phyloP scores from a whole-genome alignment of 1,140 invertebrate genomes.

The Saxidomus purpurata region DNA sequence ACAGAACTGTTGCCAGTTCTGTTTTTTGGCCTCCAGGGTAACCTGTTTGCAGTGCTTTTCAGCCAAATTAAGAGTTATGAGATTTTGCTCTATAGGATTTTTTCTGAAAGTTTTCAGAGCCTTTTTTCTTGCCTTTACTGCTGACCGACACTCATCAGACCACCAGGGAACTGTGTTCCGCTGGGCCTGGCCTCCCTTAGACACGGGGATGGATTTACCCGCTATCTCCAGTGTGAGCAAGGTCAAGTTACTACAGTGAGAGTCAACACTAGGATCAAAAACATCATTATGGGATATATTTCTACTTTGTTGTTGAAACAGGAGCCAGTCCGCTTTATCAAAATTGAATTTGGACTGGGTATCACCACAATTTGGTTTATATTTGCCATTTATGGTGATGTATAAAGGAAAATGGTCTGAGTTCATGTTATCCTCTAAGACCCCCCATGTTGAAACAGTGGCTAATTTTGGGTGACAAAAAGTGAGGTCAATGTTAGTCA shows the following conservation, averaged over 20 bases:
- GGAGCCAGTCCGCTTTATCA: not conserved
- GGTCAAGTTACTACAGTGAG: not conserved
- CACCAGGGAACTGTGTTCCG: not conserved
- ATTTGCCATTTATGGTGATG: not conserved
- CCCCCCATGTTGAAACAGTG: not conserved
- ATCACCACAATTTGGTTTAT: not conserved
- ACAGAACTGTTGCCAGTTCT: too few relatives aligned
- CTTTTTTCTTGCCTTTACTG: not conserved
- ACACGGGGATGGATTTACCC: not conserved
- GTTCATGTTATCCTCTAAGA: not conserved
- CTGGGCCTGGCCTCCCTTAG: too few relatives aligned
- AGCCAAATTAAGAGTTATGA: not conserved
- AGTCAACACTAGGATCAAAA: not conserved
- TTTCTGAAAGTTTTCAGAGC: not conserved
- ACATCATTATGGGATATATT: not conserved
- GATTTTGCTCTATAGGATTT: not conserved
- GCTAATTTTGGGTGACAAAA: not conserved
- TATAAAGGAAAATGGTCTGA: not conserved
- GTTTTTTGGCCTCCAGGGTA: not conserved
- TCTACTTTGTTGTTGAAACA: not conserved
- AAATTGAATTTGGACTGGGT: too few relatives aligned
- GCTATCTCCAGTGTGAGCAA: not conserved
- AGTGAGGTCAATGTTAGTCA: not conserved
- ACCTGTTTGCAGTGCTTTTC: not conserved
- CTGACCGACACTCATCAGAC: not conserved